Evolutionary conservation across 2,888 invertebrate species (phyloP).

Genomic region (Hirtodrosophila alboralis): DNA sequence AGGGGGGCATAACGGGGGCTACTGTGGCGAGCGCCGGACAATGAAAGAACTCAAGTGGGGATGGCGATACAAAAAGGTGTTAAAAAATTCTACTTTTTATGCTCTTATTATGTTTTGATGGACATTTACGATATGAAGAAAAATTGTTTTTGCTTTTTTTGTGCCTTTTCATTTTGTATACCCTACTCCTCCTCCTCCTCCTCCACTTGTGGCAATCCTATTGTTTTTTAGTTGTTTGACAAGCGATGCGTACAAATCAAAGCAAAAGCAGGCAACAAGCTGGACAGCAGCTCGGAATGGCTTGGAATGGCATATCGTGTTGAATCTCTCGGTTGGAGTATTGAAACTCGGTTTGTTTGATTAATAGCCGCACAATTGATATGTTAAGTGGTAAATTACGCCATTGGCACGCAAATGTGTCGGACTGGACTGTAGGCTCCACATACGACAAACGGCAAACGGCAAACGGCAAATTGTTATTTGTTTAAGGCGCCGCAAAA

Average conservation of each 20-base stretch:
- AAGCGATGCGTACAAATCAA: slow-evolving; percentile 80
- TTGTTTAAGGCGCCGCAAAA: slow-evolving; percentile 75
- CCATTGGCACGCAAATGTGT: slow-evolving; percentile 79
- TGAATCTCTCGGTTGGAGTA: slow-evolving; percentile 29
- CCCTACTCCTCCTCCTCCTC: slow-evolving; percentile 19
- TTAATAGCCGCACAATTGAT: slow-evolving; percentile 79
- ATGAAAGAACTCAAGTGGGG: slow-evolving; percentile 49
- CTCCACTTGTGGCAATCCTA: slow-evolving; percentile 16
- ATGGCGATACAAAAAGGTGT: slow-evolving; percentile 70
- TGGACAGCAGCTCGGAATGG: slow-evolving; percentile 21
- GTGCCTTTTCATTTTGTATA: slow-evolving; percentile 33
- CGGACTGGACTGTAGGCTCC: slow-evolving; percentile 8
- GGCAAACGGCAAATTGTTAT: slow-evolving; percentile 69
- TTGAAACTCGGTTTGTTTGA: slow-evolving; percentile 62
- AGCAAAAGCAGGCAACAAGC: slow-evolving; percentile 71
- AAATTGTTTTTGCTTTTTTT: slow-evolving; percentile 28
- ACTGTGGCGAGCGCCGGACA: slow-evolving; percentile 60
- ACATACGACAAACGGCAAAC: slow-evolving; percentile 63
- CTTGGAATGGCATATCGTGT: slow-evolving; percentile 13
- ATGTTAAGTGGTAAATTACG: slow-evolving; percentile 80
- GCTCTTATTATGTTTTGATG: slow-evolving; percentile 78
- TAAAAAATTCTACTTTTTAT: slow-evolving; percentile 77
- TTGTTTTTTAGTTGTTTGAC: slow-evolving; percentile 74
- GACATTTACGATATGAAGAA: slow-evolving; percentile 72
- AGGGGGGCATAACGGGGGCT: slow-evolving; percentile 36